Conservation (phyloP, 2,888 invertebrate species). For the Rosalia funebris region DNA sequence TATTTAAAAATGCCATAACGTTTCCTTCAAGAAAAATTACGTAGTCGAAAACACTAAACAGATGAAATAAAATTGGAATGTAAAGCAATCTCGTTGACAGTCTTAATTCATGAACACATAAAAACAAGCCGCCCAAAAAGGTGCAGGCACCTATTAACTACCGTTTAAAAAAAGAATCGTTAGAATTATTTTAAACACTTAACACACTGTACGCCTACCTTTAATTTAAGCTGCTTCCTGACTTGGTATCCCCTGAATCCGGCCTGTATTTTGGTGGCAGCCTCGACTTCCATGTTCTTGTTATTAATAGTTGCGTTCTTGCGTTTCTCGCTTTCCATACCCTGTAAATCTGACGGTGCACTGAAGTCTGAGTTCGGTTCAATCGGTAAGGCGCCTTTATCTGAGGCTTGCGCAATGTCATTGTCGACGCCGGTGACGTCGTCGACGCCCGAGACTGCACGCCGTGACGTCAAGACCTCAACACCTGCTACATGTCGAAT, state of each 20-base stretch:
- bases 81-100: no score
- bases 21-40: no score
- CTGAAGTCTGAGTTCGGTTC: slow-evolving; percentile 33
- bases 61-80: background rate
- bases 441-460: slow-evolving; percentile 25
- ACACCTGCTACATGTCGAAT: slow-evolving; percentile 57
- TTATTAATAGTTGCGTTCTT: slow-evolving; percentile 44
- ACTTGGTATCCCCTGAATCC: slow-evolving; percentile 76
- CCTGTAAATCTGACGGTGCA: slow-evolving; percentile 34
- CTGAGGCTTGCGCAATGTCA: slow-evolving; percentile 54
- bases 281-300: slow-evolving; percentile 58
- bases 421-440: slow-evolving; percentile 31
- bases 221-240: slow-evolving; percentile 61
- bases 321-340: slow-evolving; percentile 45
- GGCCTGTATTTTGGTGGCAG: slow-evolving; percentile 77
- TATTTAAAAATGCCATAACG: no score
- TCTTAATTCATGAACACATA: no score
- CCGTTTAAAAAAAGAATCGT: background rate
- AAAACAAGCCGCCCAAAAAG: no score
- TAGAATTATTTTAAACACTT: background rate
- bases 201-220: slow-evolving; percentile 49
- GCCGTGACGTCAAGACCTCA: slow-evolving; percentile 58
- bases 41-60: background rate
- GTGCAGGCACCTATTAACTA: no score
- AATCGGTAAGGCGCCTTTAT: slow-evolving; percentile 53